These are phyloP conservation scores for Myotis yumanensis DNA, from an alignment of 2,113 vertebrate species.

Conservation along the genomic window DNA sequence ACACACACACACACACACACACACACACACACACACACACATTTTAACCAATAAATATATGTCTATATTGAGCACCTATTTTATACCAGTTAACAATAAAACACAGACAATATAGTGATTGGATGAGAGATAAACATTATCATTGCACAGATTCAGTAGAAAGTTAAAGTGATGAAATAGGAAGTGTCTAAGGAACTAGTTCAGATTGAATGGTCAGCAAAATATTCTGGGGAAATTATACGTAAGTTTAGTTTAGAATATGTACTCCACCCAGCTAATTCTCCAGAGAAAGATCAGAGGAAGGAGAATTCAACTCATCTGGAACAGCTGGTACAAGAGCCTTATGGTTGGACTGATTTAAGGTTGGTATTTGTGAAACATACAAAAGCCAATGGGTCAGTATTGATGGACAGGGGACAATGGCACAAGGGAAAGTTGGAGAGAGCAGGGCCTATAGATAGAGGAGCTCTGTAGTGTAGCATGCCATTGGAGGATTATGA, in stretches of 20 bases:
- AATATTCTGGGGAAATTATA: background rate
- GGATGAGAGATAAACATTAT: background rate
- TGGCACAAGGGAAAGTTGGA: background rate
- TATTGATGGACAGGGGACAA: background rate
- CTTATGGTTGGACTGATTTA: background rate
- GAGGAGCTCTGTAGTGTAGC: background rate
- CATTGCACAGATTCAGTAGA: background rate
- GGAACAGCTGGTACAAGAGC: background rate
- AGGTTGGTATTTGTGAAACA: background rate
- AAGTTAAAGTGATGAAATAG: background rate
- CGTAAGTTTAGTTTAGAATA: background rate
- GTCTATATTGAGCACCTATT: background rate
- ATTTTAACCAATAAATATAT: background rate
- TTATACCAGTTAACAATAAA: background rate
- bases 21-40: background rate
- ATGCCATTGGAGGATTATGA: rapidly evolving
- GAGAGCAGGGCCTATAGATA: rapidly evolving
- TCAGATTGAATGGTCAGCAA: background rate
- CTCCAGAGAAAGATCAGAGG: background rate
- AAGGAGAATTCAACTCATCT: background rate
- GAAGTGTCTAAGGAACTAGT: background rate
- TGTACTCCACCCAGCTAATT: background rate
- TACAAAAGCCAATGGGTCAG: background rate
- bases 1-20: background rate
- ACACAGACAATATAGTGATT: background rate